phyloP scores from a whole-genome alignment of 2,797 vertebrate species.

The Pteropus rufus region DNA sequence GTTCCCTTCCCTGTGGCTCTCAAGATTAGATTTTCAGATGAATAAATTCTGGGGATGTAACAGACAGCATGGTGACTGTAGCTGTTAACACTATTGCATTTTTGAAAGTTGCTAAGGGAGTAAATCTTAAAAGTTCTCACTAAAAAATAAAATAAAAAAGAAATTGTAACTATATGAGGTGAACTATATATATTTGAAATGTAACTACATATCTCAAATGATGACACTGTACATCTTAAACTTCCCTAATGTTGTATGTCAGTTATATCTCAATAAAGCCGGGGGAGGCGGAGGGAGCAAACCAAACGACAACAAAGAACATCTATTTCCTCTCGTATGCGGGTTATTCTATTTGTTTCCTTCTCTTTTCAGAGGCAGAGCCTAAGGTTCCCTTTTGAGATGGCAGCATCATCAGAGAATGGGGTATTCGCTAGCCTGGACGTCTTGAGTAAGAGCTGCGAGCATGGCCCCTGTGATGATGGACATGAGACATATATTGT shows the following conservation, averaged over 20 bases:
- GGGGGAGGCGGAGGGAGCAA: fast-evolving
- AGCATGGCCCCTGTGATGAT: fast-evolving
- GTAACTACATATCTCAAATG: background rate
- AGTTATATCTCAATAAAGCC: background rate
- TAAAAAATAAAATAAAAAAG: background rate
- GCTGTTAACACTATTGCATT: too few species aligned
- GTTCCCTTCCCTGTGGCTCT: background rate
- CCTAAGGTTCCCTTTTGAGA: background rate
- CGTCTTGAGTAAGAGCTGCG: background rate
- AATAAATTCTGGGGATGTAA: background rate
- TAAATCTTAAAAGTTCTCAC: background rate
- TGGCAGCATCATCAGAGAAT: fast-evolving
- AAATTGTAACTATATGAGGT: background rate
- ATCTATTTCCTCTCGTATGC: too few species aligned
- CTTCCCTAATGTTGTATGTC: too few species aligned
- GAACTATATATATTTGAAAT: too few species aligned
- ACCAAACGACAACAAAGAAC: too few species aligned
- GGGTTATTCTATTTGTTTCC: too few species aligned
- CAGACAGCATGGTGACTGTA: background rate
- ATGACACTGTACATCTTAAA: background rate
- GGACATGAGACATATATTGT: too few species aligned
- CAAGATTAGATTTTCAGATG: background rate
- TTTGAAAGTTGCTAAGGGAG: background rate
- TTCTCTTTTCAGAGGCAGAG: background rate
- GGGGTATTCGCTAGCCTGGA: too few species aligned